Conservation (phyloP, 2,113 vertebrate genomes). For the Bubo bubo region DNA sequence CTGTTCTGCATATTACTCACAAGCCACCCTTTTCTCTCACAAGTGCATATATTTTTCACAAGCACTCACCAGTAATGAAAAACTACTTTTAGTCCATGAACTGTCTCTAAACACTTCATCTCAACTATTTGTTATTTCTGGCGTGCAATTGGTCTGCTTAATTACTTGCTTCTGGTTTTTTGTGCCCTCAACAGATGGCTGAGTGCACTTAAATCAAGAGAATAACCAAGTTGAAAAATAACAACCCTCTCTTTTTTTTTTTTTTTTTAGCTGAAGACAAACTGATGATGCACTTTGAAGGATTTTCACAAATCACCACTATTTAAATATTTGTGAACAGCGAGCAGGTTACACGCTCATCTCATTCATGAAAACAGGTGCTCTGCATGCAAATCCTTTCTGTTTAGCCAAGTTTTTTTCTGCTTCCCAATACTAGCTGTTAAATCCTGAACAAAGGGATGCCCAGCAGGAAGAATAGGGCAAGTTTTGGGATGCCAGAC, state of each 20-base stretch:
- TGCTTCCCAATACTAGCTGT: neutral
- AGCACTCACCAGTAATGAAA: neutral
- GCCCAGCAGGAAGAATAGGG: neutral
- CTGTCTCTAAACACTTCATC: neutral
- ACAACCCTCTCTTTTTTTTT: neutral
- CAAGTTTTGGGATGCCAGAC: neutral
- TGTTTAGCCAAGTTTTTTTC: neutral
- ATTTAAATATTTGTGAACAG: neutral
- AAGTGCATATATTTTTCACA: neutral
- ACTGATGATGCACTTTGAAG: neutral
- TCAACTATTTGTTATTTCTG: conserved; percentile 34
- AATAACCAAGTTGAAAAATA: neutral
- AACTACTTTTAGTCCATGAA: neutral
- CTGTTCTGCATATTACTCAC: neutral
- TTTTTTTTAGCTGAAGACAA: neutral
- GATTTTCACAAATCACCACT: neutral
- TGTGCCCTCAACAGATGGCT: conserved; percentile 42
- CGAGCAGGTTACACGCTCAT: fast-evolving
- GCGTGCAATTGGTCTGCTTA: neutral
- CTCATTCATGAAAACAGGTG: neutral
- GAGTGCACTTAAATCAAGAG: neutral
- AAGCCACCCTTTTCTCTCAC: neutral
- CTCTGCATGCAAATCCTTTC: neutral
- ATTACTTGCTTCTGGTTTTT: conserved; percentile 38
- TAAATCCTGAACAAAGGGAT: neutral